Evolutionary conservation across 2,888 invertebrate genomes (phyloP).

Genomic region (Megalurothrips usitatus): DNA sequence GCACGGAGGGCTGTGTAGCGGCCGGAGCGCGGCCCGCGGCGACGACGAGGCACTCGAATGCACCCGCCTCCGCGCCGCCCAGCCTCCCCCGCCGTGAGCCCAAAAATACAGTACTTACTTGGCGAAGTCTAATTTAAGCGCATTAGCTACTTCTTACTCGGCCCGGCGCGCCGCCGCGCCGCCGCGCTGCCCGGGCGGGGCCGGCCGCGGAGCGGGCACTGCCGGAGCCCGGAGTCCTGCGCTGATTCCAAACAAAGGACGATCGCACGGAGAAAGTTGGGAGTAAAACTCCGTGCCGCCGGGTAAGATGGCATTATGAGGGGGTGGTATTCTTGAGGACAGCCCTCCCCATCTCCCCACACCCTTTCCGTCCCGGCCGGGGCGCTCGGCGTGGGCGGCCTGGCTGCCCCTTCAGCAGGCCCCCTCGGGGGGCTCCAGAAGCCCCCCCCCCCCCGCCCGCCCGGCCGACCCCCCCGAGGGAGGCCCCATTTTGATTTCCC

Average conservation of each 20-base stretch:
- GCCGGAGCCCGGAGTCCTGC: not conserved
- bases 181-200: not conserved
- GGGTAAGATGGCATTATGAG: conserved; percentile 17
- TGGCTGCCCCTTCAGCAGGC: not conserved
- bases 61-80: no score
- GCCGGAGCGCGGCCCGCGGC: not conserved
- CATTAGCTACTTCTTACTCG: conserved; percentile 1
- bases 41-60: no score
- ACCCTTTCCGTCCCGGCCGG: not conserved
- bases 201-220: not conserved
- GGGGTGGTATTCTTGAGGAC: not conserved
- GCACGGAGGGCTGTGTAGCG: not conserved
- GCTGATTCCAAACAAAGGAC: conserved; percentile 17
- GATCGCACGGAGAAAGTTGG: conserved; percentile 6
- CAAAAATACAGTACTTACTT: not conserved
- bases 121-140: not conserved
- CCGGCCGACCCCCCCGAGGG: not conserved
- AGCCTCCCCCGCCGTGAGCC: not conserved
- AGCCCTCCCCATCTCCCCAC: not conserved
- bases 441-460: not conserved
- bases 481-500: conserved; percentile 19
- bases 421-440: not conserved
- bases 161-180: not conserved
- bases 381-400: not conserved
- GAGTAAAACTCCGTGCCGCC: not conserved